These are phyloP conservation scores for Amorpha juglandis DNA, from an alignment of 2,888 invertebrate genomes.

Conservation along the genomic window DNA sequence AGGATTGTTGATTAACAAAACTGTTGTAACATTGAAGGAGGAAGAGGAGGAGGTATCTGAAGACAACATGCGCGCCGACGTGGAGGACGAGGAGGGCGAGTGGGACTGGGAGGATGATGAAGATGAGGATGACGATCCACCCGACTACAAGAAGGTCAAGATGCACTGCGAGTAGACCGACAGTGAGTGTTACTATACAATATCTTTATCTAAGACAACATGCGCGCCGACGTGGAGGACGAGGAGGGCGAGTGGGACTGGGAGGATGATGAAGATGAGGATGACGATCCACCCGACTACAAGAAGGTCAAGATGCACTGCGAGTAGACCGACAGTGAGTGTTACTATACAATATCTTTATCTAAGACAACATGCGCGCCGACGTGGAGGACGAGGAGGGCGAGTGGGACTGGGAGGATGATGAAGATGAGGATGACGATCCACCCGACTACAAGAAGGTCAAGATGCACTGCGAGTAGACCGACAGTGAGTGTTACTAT, in stretches of 20 bases:
- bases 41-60: conserved; percentile 57
- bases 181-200: neutral
- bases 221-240: conserved; percentile 44
- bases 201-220: neutral
- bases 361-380: too few species aligned
- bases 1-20: too few species aligned
- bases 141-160: conserved; percentile 55
- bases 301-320: conserved; percentile 51
- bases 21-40: conserved; percentile 37
- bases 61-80: conserved; percentile 42
- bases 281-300: conserved; percentile 59
- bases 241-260: conserved; percentile 71
- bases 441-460: conserved; percentile 56
- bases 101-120: conserved; percentile 78
- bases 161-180: conserved; percentile 25
- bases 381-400: conserved; percentile 51
- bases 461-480: conserved; percentile 34
- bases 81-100: conserved; percentile 55
- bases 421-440: conserved; percentile 73
- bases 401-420: conserved; percentile 76
- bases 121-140: conserved; percentile 68
- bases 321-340: neutral
- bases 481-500: neutral
- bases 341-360: neutral
- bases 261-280: conserved; percentile 74